Conservation (phyloP, 2,888 invertebrate species). For the Pandemis cinnamomeana region DNA sequence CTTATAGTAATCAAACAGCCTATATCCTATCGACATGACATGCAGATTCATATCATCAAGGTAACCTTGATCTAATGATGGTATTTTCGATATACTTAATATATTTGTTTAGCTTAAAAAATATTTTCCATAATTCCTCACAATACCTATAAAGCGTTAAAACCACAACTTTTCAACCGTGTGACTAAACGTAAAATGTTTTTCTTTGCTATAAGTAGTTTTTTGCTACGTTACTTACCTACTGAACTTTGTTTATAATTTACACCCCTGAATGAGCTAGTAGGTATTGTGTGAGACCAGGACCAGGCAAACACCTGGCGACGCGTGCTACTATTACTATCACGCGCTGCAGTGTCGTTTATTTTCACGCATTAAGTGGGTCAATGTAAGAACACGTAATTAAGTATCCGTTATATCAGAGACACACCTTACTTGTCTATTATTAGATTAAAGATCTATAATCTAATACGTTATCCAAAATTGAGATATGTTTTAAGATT, state of each 20-base stretch:
- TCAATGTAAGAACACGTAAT: slow-evolving; percentile 71
- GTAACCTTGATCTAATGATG: neutral
- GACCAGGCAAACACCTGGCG: slow-evolving; percentile 55
- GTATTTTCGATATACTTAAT: neutral
- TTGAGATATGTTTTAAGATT: neutral
- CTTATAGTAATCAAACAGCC: neutral
- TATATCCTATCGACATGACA: neutral
- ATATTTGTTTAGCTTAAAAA: too few relatives aligned
- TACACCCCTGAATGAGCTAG: slow-evolving; percentile 26
- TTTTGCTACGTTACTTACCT: too few relatives aligned
- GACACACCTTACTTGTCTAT: slow-evolving; percentile 36
- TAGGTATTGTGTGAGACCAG: slow-evolving; percentile 36
- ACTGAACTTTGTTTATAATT: neutral
- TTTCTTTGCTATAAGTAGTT: too few relatives aligned
- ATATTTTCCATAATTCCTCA: neutral
- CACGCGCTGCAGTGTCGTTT: slow-evolving; percentile 62
- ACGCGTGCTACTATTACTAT: slow-evolving; percentile 59
- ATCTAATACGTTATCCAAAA: neutral
- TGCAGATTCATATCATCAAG: neutral
- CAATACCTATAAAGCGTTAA: neutral
- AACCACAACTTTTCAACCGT: neutral
- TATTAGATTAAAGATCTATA: slow-evolving; percentile 37
- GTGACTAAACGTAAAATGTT: too few relatives aligned
- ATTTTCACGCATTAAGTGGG: slow-evolving; percentile 77
- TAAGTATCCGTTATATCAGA: slow-evolving; percentile 53